These are phyloP conservation scores for Murina feae DNA, from an alignment of 2,113 vertebrate genomes.

Conservation along the genomic window DNA sequence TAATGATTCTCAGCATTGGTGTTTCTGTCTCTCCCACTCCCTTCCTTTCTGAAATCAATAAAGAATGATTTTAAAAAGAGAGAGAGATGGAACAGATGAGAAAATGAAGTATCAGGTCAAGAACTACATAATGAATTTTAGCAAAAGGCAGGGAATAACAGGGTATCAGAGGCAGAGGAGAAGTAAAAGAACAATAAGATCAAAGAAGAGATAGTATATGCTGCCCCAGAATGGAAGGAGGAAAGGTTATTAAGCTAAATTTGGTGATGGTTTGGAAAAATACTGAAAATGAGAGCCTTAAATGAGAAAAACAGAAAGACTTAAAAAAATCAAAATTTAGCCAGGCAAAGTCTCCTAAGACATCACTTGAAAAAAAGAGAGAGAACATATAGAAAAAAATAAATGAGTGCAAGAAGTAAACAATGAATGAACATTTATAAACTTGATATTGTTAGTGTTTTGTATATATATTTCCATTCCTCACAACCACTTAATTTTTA, in stretches of 20 bases:
- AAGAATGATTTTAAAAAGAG: not conserved
- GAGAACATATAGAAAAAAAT: not conserved
- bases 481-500: not conserved
- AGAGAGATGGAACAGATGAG: not conserved
- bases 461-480: not conserved
- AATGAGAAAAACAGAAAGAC: conserved; percentile 17
- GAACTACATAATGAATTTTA: not conserved
- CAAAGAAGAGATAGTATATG: not conserved
- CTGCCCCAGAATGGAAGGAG: not conserved
- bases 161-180: not conserved
- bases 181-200: not conserved
- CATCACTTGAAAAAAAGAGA: not conserved
- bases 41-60: too few relatives aligned
- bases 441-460: not conserved
- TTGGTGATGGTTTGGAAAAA: not conserved
- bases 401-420: not conserved
- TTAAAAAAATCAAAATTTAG: conserved; percentile 36
- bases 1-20: too few relatives aligned
- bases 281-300: not conserved
- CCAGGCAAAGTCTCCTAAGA: not conserved
- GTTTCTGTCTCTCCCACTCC: too few relatives aligned
- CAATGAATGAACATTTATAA: not conserved
- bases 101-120: not conserved
- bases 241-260: not conserved
- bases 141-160: not conserved